Evolutionary conservation across 1,140 invertebrate genomes (phyloP).

Genomic region (Bombus fervidus): DNA sequence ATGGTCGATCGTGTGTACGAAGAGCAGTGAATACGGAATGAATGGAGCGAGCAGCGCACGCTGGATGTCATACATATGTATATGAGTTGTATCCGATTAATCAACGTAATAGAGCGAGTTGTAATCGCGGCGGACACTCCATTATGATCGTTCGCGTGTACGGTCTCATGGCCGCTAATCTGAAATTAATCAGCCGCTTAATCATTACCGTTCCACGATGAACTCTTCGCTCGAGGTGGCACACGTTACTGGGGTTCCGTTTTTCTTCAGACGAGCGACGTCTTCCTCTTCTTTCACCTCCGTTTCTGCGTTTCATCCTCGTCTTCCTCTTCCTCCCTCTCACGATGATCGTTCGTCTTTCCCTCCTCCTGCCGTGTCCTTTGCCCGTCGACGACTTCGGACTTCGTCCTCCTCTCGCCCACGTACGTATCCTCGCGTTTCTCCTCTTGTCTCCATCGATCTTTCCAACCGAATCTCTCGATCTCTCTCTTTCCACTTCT

Average conservation of each 20-base stretch:
- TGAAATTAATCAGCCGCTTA: constrained; percentile 75
- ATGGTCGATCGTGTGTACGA: background rate
- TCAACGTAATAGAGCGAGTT: constrained; percentile 73
- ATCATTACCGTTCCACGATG: constrained; percentile 67
- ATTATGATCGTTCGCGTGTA: constrained; percentile 74
- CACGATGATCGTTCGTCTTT: background rate
- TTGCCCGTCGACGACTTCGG: too few species aligned
- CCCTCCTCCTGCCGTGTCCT: constrained; percentile 5
- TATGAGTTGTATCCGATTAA: constrained; percentile 74
- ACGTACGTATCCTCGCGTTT: constrained; percentile 15
- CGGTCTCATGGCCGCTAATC: constrained; percentile 70
- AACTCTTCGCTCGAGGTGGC: constrained; percentile 50
- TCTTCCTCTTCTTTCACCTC: constrained; percentile 27
- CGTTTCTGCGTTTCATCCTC: constrained; percentile 13
- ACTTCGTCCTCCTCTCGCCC: constrained; percentile 28
- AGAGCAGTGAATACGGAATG: constrained; percentile 39
- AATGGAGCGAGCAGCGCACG: constrained; percentile 39
- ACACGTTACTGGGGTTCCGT: constrained; percentile 16
- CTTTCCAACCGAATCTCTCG: background rate
- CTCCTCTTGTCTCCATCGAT: constrained; percentile 23
- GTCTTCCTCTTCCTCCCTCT: background rate
- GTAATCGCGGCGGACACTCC: constrained; percentile 73
- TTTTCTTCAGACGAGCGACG: constrained; percentile 22
- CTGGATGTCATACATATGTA: constrained; percentile 74
- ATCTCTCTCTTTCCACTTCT: background rate